Conservation (phyloP, 2,113 vertebrate species). For the Noctilio leporinus region DNA sequence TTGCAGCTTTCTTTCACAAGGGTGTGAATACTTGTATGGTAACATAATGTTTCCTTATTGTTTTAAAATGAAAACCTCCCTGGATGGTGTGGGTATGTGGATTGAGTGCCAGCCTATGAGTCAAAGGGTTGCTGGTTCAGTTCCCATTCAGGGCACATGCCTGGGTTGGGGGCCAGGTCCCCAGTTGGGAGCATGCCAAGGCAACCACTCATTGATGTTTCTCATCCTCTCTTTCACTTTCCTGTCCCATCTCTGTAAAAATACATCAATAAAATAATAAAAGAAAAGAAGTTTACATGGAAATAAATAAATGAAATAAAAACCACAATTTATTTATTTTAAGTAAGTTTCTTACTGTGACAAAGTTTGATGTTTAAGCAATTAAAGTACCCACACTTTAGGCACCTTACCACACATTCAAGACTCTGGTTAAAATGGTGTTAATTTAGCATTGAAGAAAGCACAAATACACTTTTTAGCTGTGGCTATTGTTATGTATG, state of each 20-base stretch:
- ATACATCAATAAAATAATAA: too few species aligned
- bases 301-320: too few species aligned
- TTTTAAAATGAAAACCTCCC: not conserved
- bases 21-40: not conserved
- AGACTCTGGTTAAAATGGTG: not conserved
- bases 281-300: too few species aligned
- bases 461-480: not conserved
- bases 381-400: not conserved
- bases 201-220: too few species aligned
- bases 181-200: too few species aligned
- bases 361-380: not conserved
- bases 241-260: too few species aligned
- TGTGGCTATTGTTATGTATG: not conserved
- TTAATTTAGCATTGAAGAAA: conserved; percentile 4
- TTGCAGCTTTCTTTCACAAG: not conserved
- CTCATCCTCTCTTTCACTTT: too few species aligned
- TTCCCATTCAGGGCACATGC: too few species aligned
- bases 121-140: too few species aligned
- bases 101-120: too few species aligned
- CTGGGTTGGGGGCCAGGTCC: too few species aligned
- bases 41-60: not conserved
- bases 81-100: too few species aligned
- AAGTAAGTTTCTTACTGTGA: not conserved
- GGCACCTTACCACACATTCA: not conserved
- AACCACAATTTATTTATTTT: not conserved